Base-by-base conservation (phyloP, 30 jellyfish, hydroid and myxozoan genomes). In the Sanderia malayensis region DNA sequence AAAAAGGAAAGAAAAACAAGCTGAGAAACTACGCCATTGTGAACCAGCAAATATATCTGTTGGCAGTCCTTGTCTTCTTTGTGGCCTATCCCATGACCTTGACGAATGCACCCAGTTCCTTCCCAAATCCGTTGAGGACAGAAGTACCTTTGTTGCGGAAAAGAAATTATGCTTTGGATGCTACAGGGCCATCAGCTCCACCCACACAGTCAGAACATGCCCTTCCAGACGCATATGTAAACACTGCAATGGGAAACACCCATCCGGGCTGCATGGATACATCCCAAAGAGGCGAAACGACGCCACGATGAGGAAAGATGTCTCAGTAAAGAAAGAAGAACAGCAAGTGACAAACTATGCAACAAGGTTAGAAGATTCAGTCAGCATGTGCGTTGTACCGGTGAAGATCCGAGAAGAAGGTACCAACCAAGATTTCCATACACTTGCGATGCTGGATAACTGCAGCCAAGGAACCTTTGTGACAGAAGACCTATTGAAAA, bases 261-360 rank as follows among this genome's bases (percentile, higher is more conserved):
- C 82, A 18, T 21, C 82, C n/a, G 79, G 82, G 21, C 73, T 70
- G 74, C 82, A 70, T 70, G 82, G 79, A n/a, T n/a, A n/a, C n/a
- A n/a, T n/a, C n/a, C n/a, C n/a, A n/a, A n/a, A n/a, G n/a, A n/a
- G n/a, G n/a, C n/a, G n/a, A n/a, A n/a, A n/a, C n/a, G n/a, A n/a
- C n/a, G n/a, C n/a, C n/a, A n/a, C n/a, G n/a, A n/a, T n/a, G n/a
- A n/a, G n/a, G n/a, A n/a, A n/a, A n/a, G n/a, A n/a, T n/a, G n/a
- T n/a, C n/a, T n/a, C n/a, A n/a, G n/a, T n/a, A n/a, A n/a, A 24
- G 31, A 55, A 20, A 20, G 67, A n/a, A 20, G 67, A 7, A 9
- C 67, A 20, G 18, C 67, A 20, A 55, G 67, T 24, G 27, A 24
- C 67, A 55, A 55, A 20, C 67, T 3, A 20, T n/a, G 31, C 67